Conservation (phyloP, 1,140 invertebrate species). For the Bombus sibiricus region DNA sequence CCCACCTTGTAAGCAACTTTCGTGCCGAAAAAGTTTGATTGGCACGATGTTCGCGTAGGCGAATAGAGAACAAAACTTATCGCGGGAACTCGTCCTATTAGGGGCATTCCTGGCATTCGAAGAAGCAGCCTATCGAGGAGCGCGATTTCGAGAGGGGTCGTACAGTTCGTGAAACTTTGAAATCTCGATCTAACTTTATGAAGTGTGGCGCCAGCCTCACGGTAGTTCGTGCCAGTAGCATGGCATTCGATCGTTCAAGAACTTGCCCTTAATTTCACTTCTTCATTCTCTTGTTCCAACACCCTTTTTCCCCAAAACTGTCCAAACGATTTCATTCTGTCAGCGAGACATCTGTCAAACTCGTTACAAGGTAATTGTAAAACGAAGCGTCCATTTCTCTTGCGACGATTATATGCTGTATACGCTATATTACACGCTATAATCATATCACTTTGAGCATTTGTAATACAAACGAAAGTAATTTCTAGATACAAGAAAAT, state of each 20-base stretch:
- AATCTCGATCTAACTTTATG: slow-evolving; percentile 57
- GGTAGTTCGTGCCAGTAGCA: slow-evolving; percentile 34
- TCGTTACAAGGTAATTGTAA: no score
- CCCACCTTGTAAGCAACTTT: neutral
- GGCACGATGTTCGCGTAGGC: slow-evolving; percentile 28
- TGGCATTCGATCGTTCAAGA: slow-evolving; percentile 28
- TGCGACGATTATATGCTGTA: no score
- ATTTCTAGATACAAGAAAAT: no score
- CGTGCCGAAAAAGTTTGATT: slow-evolving; percentile 44
- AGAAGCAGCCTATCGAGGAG: slow-evolving; percentile 43
- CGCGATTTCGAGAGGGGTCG: slow-evolving; percentile 22
- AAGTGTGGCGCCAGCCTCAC: slow-evolving; percentile 49
- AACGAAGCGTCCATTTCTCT: no score
- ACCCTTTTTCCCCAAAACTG: neutral
- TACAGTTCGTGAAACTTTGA: slow-evolving; percentile 38
- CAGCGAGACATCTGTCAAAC: neutral
- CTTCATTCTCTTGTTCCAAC: neutral
- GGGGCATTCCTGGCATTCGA: slow-evolving; percentile 44
- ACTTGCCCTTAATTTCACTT: slow-evolving; percentile 40
- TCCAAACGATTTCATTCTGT: slow-evolving; percentile 6
- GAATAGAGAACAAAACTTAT: slow-evolving; percentile 32
- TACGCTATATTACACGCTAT: no score
- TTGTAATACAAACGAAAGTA: no score
- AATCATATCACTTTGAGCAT: no score
- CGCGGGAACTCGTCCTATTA: slow-evolving; percentile 40